These are phyloP conservation scores for Peromyscus leucopus DNA, from an alignment of 2,113 vertebrate species.

Conservation along the genomic window DNA sequence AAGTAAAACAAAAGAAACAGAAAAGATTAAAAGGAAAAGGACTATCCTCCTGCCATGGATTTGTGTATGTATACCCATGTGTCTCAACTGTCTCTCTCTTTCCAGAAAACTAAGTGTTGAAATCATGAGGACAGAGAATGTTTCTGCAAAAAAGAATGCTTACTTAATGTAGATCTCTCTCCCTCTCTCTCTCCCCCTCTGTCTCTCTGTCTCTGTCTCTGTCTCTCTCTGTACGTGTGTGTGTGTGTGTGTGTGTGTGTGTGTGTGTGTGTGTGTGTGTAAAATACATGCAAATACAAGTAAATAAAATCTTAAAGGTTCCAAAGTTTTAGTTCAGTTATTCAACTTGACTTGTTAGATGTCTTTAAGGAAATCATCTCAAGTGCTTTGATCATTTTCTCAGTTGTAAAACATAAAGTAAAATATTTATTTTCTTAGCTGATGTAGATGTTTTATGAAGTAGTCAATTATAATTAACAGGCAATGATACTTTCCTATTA, in stretches of 20 bases:
- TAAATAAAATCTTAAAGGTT: neutral
- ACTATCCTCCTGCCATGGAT: neutral
- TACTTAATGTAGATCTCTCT: neutral
- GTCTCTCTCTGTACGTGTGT: too few relatives aligned
- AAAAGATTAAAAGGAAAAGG: neutral
- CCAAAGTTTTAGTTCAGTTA: conserved; percentile 42
- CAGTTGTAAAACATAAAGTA: conserved; percentile 56
- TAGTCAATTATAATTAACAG: conserved; percentile 38
- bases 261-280: too few relatives aligned
- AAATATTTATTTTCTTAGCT: conserved; percentile 37
- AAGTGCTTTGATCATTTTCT: conserved; percentile 40
- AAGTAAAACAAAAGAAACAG: too few relatives aligned
- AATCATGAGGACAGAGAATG: neutral
- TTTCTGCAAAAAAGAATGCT: neutral
- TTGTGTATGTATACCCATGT: neutral
- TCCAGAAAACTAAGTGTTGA: neutral
- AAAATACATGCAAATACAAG: conserved; percentile 26
- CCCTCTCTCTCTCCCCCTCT: too few relatives aligned
- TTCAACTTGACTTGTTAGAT: conserved; percentile 22
- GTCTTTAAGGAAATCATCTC: conserved; percentile 27
- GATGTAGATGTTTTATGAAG: neutral
- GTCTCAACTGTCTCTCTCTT: neutral
- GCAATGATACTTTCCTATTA: neutral
- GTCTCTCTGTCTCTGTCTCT: too few relatives aligned
- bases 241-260: neutral